Percentiles rank a stretch among this genome's conserved stretches.
These are phyloP conservation scores for Nesoenas mayeri DNA, from an alignment of 2,113 vertebrate species.

Conservation along the genomic window DNA sequence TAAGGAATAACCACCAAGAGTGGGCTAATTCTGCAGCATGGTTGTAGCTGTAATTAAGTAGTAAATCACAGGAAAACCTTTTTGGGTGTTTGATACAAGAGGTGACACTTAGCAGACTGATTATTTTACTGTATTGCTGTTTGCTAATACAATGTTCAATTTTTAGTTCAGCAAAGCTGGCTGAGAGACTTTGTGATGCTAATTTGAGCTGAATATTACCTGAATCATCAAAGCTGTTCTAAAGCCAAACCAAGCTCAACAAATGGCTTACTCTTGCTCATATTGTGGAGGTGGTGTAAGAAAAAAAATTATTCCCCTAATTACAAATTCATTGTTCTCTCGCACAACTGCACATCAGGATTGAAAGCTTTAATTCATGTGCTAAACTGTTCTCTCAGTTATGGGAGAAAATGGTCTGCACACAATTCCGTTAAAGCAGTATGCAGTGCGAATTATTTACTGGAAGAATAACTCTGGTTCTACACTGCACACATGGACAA, in stretches of 20 bases:
- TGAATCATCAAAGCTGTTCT: not conserved
- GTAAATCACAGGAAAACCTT: not conserved
- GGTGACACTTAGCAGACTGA: not conserved
- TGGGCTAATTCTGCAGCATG: not conserved
- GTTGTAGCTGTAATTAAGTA: not conserved
- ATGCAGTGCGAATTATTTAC: not conserved
- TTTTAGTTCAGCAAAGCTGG: slow-evolving; percentile 3
- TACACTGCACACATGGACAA: not conserved
- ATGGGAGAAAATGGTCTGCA: not conserved
- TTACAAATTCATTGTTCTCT: not conserved
- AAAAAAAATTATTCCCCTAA: not conserved
- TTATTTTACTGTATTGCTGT: not conserved
- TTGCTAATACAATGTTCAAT: not conserved
- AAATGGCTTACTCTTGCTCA: not conserved
- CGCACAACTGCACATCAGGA: not conserved
- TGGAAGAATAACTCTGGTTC: not conserved
- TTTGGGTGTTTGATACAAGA: not conserved
- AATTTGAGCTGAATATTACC: not conserved
- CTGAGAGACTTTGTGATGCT: not conserved
- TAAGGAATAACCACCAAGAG: not conserved
- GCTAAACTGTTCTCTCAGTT: not conserved
- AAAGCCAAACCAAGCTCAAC: not conserved
- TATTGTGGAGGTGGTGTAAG: not conserved
- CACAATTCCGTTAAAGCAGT: not conserved
- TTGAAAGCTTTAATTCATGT: slow-evolving; percentile 15